Evolutionary conservation across 2,113 vertebrate genomes (phyloP), one percentile per base, ranked within the genome.

Genomic region (human): DNA sequence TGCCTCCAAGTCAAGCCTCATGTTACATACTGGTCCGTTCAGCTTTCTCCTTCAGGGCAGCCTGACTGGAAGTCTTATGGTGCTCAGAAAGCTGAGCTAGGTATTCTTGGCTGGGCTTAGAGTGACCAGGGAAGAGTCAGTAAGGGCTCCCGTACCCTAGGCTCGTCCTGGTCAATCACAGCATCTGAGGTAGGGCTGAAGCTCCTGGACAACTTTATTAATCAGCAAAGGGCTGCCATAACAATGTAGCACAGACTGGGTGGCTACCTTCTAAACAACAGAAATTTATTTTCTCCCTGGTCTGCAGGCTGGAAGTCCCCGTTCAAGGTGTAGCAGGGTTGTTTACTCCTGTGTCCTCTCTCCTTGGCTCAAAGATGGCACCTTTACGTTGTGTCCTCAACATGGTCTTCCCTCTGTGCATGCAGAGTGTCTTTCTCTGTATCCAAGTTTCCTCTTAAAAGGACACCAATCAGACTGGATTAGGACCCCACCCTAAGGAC

Each of bases 1-100:
- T 93, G 76, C 94, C 98, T 87, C 88, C 93, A 90, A 97, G 97
- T 96, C 98, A 97, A 97, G 96, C 48, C 84, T 88, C 90, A 68
- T 83, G 96, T 98, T 96, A 35, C 88, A 80, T 76, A 92, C 96
- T 64, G 78, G 94, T 95, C 92, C 97, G 94, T 94, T 81, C 91
- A 80, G 90, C 45, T 73, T 76, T 93, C 97, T 90, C 89, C 97
- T 98, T 17, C 17, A 1, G 68, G 52, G 9, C 1, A 1, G 59
- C n/a, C 91, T 40, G 38, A 3, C 2, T 4, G 14, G 27, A n/a
- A 14, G 45, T 18, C 94, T 80, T 22, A 27, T 1, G n/a, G 10
- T 9, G 48, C 57, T 52, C 57, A 14, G n/a, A 4, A 32, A 23
- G 52, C 59, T 16, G 14, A 27, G 78, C n/a, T 22, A 4, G 30